Evolutionary conservation across 2,888 invertebrate genomes (phyloP), one percentile per base, ranked within the genome.

Genomic region (Lissonota sp.): DNA sequence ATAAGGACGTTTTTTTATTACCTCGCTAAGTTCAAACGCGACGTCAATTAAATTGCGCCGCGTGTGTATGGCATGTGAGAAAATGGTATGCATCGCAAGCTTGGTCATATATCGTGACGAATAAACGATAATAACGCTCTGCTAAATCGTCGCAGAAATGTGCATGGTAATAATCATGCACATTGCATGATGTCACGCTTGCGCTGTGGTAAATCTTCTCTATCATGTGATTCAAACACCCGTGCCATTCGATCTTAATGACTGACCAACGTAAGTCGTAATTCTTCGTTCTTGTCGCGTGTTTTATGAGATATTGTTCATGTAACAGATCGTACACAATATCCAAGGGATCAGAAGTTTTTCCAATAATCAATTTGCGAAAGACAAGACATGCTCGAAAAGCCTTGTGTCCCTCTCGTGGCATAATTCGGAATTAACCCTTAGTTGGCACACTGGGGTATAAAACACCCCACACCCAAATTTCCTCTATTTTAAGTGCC

Each of bases 71-170:
- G 26, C 12, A 73, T 55, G 53, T 69, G 63, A 69, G 57, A 73
- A 53, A 60, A 40, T 40, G 49, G 39, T 49, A 74, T 51, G 49
- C n/a, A 40, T 62, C 62, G 37, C 60, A 66, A 71, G 71, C 71
- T 71, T 76, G 60, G 44, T 67, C 71, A 62, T 76, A 72, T 80
- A 76, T 76, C 76, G 76, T 76, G 71, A 76, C 76, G 53, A 72
- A 72, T 72, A 70, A 71, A 49, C 60, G 76, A 80, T 80, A 80
- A 80, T 80, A 67, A 67, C 67, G 58, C 60, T 26, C 26, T 16
- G 80, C 53, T 71, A 67, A 67, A 72, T 76, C 80, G 67, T 80
- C 67, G 80, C 76, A 26, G 76, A 76, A 49, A 76, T 79, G 70
- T 78, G 80, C 75, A 76, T 67, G 55, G 60, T 70, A 80, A 80